Evolutionary conservation across 2,113 vertebrate genomes (phyloP).

Genomic region (Oncorhynchus mykiss): DNA sequence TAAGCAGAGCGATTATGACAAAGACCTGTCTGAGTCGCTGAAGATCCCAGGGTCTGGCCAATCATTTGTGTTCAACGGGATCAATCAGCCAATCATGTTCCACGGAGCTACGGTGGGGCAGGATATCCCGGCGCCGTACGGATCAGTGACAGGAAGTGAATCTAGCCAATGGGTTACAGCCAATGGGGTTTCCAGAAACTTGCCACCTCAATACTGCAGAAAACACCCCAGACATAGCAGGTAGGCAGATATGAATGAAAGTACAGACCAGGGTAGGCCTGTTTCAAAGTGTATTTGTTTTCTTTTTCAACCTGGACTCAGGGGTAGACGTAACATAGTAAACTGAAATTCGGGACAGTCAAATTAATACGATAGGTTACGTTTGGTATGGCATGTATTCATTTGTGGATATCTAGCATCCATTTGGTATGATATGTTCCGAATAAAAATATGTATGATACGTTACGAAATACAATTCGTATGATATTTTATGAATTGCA

Average conservation of each 20-base stretch:
- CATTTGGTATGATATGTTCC: too few species aligned
- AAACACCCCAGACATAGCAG: constrained; percentile 51
- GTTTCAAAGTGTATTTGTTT: too few species aligned
- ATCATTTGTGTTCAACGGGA: constrained; percentile 77
- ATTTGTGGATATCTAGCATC: too few species aligned
- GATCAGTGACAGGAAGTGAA: constrained; percentile 60
- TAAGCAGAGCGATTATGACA: constrained; percentile 61
- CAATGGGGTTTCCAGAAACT: background rate
- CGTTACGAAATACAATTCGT: too few species aligned
- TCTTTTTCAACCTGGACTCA: too few species aligned
- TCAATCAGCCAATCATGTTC: constrained; percentile 79
- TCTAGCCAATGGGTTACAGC: constrained; percentile 38
- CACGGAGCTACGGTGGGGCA: constrained; percentile 73
- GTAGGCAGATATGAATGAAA: constrained; percentile 6
- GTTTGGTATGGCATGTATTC: too few species aligned
- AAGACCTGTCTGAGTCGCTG: constrained; percentile 45
- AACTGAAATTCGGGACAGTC: too few species aligned
- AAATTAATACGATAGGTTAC: too few species aligned
- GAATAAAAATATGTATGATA: too few species aligned
- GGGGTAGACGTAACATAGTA: too few species aligned
- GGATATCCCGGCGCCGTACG: constrained; percentile 71
- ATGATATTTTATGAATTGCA: too few species aligned
- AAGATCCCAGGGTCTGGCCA: constrained; percentile 60
- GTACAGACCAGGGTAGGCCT: too few species aligned
- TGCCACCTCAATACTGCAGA: constrained; percentile 63